Conservation (phyloP, 2,888 invertebrate genomes). For the Unio delphinus region DNA sequence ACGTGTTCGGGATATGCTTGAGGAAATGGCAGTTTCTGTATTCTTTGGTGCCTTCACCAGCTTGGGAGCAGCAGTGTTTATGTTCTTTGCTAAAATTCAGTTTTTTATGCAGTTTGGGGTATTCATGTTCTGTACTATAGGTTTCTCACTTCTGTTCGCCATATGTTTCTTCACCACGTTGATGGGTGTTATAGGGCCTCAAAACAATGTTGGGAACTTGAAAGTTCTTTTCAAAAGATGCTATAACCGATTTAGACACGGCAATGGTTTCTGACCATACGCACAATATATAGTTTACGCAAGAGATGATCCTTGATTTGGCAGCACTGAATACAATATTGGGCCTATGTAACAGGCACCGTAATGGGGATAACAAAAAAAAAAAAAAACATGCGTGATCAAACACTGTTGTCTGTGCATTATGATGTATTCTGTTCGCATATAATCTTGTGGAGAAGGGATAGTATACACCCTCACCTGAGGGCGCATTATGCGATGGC, state of each 20-base stretch:
- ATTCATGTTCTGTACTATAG: slow-evolving; percentile 62
- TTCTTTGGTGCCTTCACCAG: slow-evolving; percentile 63
- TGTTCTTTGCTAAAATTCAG: slow-evolving; percentile 56
- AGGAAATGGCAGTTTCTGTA: slow-evolving; percentile 58
- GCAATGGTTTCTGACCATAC: no score
- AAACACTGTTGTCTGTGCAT: no score
- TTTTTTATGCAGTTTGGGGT: slow-evolving; percentile 64
- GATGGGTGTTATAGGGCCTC: slow-evolving; percentile 54
- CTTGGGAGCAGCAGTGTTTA: slow-evolving; percentile 58
- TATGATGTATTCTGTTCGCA: no score
- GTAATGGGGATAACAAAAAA: no score
- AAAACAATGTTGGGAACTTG: slow-evolving; percentile 35
- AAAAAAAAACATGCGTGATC: no score
- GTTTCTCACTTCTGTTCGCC: slow-evolving; percentile 57
- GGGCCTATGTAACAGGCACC: no score
- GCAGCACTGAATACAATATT: no score
- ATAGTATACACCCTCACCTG: no score
- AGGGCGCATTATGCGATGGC: no score
- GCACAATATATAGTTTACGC: no score
- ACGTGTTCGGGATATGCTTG: slow-evolving; percentile 48
- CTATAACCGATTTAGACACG: slow-evolving; percentile 9
- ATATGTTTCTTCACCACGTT: slow-evolving; percentile 55
- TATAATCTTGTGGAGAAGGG: no score
- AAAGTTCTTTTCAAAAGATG: slow-evolving; percentile 12
- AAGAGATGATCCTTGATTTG: no score